Conservation (phyloP, 2,797 vertebrate species). For the Halcyon badia region DNA sequence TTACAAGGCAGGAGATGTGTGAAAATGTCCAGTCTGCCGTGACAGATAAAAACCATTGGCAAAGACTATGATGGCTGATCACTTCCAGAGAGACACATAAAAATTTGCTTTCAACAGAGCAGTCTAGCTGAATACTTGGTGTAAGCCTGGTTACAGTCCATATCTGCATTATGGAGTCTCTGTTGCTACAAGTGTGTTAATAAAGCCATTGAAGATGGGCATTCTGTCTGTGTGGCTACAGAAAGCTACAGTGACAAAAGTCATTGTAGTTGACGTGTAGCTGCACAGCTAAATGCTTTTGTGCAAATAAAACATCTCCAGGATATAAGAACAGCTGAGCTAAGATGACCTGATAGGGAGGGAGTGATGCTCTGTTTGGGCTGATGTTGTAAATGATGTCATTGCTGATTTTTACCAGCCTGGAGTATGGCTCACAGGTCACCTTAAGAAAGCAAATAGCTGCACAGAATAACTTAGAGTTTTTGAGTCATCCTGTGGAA, state of each 20-base stretch:
- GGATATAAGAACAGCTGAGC: neutral
- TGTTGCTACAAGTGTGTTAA: neutral
- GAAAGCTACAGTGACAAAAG: neutral
- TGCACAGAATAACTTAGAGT: neutral
- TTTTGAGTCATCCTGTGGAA: slow-evolving; percentile 31
- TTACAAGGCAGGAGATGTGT: neutral
- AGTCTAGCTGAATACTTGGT: neutral
- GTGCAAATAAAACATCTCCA: neutral
- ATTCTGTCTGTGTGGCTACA: neutral
- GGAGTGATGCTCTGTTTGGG: neutral
- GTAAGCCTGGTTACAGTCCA: neutral
- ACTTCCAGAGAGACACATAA: neutral
- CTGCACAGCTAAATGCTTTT: neutral
- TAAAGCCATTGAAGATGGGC: neutral
- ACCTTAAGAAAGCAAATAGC: slow-evolving; percentile 45
- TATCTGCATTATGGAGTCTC: neutral
- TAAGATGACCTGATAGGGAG: slow-evolving; percentile 25
- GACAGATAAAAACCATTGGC: neutral
- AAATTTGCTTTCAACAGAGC: neutral
- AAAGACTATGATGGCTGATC: neutral
- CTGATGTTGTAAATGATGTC: slow-evolving; percentile 8
- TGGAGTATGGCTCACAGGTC: neutral
- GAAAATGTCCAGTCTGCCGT: neutral
- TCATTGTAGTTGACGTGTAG: neutral
- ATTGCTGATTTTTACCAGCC: slow-evolving; percentile 32